phyloP scores from a whole-genome alignment of 1,140 invertebrate species.

The Pteromalus puparum region DNA sequence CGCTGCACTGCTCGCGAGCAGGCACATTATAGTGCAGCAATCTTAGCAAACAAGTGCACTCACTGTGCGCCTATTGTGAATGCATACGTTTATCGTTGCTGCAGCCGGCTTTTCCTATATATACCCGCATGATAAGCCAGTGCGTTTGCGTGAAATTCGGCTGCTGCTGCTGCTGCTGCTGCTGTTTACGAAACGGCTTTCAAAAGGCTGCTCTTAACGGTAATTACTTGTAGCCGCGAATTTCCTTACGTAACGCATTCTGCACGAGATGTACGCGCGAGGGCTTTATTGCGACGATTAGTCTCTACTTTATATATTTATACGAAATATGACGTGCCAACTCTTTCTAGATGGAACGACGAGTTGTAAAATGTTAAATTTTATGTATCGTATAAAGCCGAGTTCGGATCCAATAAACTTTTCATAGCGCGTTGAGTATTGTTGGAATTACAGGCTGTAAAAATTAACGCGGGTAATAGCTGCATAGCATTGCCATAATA shows the following conservation, averaged over 20 bases:
- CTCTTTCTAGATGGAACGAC: no score
- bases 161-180: no score
- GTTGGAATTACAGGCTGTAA: background rate
- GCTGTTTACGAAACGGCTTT: no score
- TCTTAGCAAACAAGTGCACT: slow-evolving; percentile 36
- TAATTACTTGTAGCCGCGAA: no score
- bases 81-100: background rate
- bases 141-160: background rate
- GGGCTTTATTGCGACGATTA: no score
- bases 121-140: no score
- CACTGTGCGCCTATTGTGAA: slow-evolving; percentile 7
- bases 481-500: background rate
- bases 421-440: background rate
- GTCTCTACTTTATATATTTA: background rate
- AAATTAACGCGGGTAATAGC: background rate
- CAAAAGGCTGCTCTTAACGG: no score
- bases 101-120: no score
- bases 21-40: background rate
- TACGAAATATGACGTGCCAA: background rate
- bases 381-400: background rate
- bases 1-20: background rate
- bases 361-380: background rate
- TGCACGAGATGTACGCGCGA: no score
- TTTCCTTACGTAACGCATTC: no score
- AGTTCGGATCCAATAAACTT: background rate